Evolutionary conservation across 2,113 vertebrate species (phyloP), one percentile per base, ranked within the genome.

Genomic region (Danio rerio): DNA sequence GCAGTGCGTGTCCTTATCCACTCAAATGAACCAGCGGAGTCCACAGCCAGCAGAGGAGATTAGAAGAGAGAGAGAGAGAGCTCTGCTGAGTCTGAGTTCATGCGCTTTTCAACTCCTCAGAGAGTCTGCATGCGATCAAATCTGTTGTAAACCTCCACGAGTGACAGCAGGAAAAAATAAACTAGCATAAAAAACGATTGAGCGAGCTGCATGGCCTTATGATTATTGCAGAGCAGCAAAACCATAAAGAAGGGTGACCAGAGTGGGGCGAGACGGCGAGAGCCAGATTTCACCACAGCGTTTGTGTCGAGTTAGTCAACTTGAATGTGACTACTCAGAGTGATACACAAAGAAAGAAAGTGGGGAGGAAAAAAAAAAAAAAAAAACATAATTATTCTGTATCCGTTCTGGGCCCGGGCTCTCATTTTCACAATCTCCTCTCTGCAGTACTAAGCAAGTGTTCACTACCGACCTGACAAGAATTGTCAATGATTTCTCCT

Each of bases 401-500:
- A 89, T 89, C 87, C 90, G 31, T 92, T 87, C 86, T 86, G 85
- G 69, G 55, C 89, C 55, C 31, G 21, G 83, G 83, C 82, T 90
- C 89, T 91, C 76, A 83, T 90, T 92, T 88, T 86, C 86, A 79
- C 92, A 93, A 93, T 94, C 93, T 93, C 90, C 84, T 85, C 89
- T 81, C 50, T 88, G 91, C 92, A 93, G 92, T 88, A 90, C 75
- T 80, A 77, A 90, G 90, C 89, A 87, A 89, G 82, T 90, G 89
- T 90, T 88, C 86, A 89, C 83, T 81, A 79, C 84, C 87, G 90
- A 87, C 90, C 92, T 93, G 92, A 92, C 88, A 85, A 89, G 92
- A 92, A 93, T 93, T 91, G 89, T 89, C 92, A 93, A 93, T 93
- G 92, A 91, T 91, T 92, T 88, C 87, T 81, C 85, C 87, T 90